phyloP scores from a whole-genome alignment of 2,113 vertebrate species.

The Reinhardtius hippoglossoides region DNA sequence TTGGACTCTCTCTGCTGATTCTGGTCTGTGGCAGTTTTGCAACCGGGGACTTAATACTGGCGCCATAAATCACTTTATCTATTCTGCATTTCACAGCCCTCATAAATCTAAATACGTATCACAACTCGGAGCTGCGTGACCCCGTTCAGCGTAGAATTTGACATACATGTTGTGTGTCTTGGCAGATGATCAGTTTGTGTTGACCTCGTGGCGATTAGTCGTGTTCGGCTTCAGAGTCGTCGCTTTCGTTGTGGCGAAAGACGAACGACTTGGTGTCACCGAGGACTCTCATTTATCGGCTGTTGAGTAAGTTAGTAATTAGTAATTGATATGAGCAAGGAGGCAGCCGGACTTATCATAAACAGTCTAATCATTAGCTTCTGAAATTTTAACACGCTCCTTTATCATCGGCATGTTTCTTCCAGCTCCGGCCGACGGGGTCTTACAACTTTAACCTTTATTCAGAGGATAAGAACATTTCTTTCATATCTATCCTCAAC shows the following conservation, averaged over 20 bases:
- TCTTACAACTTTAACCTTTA: constrained; percentile 10
- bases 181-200: background rate
- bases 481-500: background rate
- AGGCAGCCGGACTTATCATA: constrained; percentile 10
- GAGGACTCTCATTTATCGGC: constrained; percentile 4
- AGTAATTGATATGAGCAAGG: background rate
- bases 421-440: background rate
- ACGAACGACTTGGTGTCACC: background rate
- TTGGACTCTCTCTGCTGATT: too few relatives aligned
- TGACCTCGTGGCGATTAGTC: background rate
- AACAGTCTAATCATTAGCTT: constrained; percentile 63
- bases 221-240: too few relatives aligned
- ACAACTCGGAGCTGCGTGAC: background rate
- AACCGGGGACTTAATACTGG: constrained; percentile 21
- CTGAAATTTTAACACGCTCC: constrained; percentile 8
- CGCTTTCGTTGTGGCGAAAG: background rate
- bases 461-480: background rate
- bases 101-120: constrained; percentile 47
- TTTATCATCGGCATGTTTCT: constrained; percentile 15
- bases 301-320: background rate
- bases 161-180: background rate
- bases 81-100: constrained; percentile 23
- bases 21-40: constrained; percentile 1
- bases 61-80: constrained; percentile 56
- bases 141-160: background rate